phyloP scores from a whole-genome alignment of 2,113 vertebrate genomes.

The Garra rufa region DNA sequence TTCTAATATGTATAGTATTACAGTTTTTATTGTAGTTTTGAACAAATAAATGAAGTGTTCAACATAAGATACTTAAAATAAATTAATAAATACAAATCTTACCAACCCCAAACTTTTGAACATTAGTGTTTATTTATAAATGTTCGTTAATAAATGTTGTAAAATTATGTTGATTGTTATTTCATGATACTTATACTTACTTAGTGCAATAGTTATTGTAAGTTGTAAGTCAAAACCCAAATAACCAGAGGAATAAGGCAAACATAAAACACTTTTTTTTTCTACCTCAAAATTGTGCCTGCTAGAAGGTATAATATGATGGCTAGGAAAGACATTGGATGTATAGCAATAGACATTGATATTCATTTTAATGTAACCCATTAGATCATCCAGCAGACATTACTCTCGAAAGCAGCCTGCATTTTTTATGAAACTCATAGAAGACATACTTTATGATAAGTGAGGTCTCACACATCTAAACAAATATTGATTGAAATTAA shows the following conservation, averaged over 20 bases:
- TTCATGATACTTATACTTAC: too few species aligned
- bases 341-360: neutral
- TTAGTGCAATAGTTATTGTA: neutral
- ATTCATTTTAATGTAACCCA: neutral
- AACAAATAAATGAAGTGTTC: too few species aligned
- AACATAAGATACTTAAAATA: too few species aligned
- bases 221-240: neutral
- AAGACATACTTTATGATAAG: constrained; percentile 35
- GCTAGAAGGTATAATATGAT: neutral
- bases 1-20: too few species aligned
- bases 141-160: neutral
- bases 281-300: neutral
- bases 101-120: too few species aligned
- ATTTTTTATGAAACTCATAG: constrained; percentile 22
- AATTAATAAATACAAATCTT: too few species aligned
- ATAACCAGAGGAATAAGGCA: neutral
- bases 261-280: too few species aligned
- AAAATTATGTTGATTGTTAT: neutral
- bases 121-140: neutral
- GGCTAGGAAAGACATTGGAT: neutral
- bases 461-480: constrained; percentile 30
- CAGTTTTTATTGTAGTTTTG: too few species aligned
- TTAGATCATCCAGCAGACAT: neutral
- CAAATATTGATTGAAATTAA: constrained; percentile 65
- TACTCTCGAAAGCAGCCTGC: constrained; percentile 4